These are phyloP conservation scores for Erebia aethiops DNA, from an alignment of 2,888 invertebrate species.

Conservation along the genomic window DNA sequence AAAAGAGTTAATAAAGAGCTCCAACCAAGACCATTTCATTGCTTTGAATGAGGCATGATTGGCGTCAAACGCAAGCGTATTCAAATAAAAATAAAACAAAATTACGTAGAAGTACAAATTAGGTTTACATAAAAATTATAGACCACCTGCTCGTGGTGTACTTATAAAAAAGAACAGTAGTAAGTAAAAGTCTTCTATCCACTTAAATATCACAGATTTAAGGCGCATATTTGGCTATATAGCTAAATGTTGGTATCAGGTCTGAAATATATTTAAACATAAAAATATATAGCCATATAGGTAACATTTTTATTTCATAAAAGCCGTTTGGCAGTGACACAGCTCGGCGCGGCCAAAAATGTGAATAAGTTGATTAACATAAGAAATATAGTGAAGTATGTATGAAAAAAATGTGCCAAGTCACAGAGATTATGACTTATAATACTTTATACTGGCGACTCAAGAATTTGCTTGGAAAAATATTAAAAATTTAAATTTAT, in stretches of 20 bases:
- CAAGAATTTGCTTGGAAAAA: background rate
- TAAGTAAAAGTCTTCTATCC: too few relatives aligned
- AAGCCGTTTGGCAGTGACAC: slow-evolving; percentile 21
- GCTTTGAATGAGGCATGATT: too few relatives aligned
- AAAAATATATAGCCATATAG: background rate
- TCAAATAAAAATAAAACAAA: too few relatives aligned
- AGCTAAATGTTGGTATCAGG: background rate
- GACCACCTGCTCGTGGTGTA: too few relatives aligned
- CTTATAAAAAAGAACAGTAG: too few relatives aligned
- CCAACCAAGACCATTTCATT: too few relatives aligned
- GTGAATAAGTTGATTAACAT: slow-evolving; percentile 22
- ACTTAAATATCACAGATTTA: background rate
- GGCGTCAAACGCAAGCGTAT: too few relatives aligned
- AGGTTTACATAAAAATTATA: too few relatives aligned
- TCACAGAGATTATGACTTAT: slow-evolving; percentile 6
- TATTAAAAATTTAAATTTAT: background rate
- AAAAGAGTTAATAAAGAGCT: too few relatives aligned
- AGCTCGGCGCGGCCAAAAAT: slow-evolving; percentile 13
- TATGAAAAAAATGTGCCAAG: slow-evolving; percentile 9
- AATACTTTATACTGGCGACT: background rate
- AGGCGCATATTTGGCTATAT: background rate
- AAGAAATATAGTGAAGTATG: slow-evolving; percentile 11
- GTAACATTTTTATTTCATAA: slow-evolving; percentile 14
- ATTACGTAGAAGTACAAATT: too few relatives aligned
- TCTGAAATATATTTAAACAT: background rate